Evolutionary conservation across 2,113 vertebrate species (phyloP), one percentile per base, ranked within the genome.

Genomic region (Festucalex cinctus): DNA sequence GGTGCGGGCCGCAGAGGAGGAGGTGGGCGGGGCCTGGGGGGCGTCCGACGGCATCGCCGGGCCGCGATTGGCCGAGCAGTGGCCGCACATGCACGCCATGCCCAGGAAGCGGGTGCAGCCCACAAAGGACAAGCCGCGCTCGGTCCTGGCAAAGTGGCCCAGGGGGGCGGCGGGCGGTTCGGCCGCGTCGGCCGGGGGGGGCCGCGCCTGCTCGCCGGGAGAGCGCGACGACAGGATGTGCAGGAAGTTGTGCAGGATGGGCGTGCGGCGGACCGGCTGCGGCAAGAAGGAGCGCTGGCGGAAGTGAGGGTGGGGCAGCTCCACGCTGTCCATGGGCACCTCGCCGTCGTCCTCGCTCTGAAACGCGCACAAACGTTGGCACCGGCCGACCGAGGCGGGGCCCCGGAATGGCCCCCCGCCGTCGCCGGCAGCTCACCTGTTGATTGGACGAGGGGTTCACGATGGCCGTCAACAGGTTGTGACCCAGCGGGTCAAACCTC

Each of bases 161-260:
- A 92, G 86, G 32, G 94, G 91, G 72, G 92, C 85, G 85, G 92
- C 92, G 84, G 95, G 92, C 83, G 94, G 84, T 74, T 91, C 95
- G 63, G 88, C 92, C 9, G 91, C 91, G 63, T 96, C 94, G 61
- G 91, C 91, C n/a, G n/a, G n/a, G 35, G 91, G 89, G 67, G 93
- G 90, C 46, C 94, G 93, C 44, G 90, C 88, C 92, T 93, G 93
- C 85, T 97, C 96, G 74, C 93, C 94, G 0, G 96, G 94, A 19
- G 95, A 95, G 79, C 97, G 96, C 12, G 95, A 98, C 32, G 97
- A 98, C 87, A 98, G 88, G 91, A 99, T 99, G 90, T 99, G 97
- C 75, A 99, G 94, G 90, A 98, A 99, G 91, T 99, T 99, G 92
- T 99, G 97, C 65, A 99, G 95, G 70, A 99, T 95, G 57, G 97